phyloP scores from a whole-genome alignment of 2,888 invertebrate genomes.

The Agrotis segetum region DNA sequence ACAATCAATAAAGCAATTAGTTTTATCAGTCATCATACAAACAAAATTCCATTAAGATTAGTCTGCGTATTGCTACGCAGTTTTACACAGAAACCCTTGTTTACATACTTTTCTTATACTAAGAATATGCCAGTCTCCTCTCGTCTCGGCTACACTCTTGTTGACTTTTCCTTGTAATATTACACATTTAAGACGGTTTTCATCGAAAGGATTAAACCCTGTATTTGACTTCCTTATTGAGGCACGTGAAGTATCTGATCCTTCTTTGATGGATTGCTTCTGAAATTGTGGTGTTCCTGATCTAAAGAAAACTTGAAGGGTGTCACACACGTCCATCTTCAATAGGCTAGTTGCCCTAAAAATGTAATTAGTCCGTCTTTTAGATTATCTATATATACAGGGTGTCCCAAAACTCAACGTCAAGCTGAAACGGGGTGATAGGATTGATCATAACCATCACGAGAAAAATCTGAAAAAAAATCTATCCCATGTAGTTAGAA shows the following conservation, averaged over 20 bases:
- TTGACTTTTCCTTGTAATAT: slow-evolving; percentile 52
- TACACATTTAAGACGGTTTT: slow-evolving; percentile 41
- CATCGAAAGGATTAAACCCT: slow-evolving; percentile 28
- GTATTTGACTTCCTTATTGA: slow-evolving; percentile 24
- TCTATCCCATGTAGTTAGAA: too few relatives aligned
- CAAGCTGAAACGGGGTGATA: too few relatives aligned
- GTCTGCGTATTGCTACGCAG: slow-evolving; percentile 42
- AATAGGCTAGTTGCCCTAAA: too few relatives aligned
- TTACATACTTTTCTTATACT: slow-evolving; percentile 45
- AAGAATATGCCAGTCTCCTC: slow-evolving; percentile 46
- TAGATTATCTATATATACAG: too few relatives aligned
- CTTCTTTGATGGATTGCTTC: slow-evolving; percentile 5
- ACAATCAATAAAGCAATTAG: slow-evolving; percentile 59
- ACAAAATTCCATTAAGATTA: slow-evolving; percentile 53
- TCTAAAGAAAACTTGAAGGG: slow-evolving; percentile 21
- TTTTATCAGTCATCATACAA: slow-evolving; percentile 49
- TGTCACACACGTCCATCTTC: slow-evolving; percentile 5
- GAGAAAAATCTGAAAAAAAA: too few relatives aligned
- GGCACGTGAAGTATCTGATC: slow-evolving; percentile 6
- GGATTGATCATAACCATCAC: too few relatives aligned
- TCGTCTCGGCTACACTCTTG: slow-evolving; percentile 32
- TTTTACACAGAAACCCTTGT: slow-evolving; percentile 52
- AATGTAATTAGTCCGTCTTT: too few relatives aligned
- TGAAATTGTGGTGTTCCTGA: not conserved
- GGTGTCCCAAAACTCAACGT: too few relatives aligned